Evolutionary conservation across 2,113 vertebrate species (phyloP).

Genomic region (Psephotus haematonotus): DNA sequence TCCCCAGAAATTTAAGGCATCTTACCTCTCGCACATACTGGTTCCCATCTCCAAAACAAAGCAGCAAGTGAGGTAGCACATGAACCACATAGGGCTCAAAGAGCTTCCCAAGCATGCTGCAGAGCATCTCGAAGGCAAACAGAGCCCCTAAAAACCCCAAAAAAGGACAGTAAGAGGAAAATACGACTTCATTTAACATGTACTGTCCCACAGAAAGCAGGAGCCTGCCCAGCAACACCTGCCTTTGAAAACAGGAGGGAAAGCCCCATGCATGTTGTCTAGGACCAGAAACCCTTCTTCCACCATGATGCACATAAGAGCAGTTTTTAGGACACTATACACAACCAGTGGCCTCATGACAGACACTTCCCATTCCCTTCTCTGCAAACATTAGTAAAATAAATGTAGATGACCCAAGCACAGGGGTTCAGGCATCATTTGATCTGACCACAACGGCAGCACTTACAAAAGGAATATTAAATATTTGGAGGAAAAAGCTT

Average conservation of each 20-base stretch:
- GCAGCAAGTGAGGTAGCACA: constrained; percentile 92
- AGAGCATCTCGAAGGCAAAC: constrained; percentile 99
- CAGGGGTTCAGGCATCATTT: background rate
- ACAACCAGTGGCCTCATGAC: background rate
- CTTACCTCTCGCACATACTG: constrained; percentile 97
- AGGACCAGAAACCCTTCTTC: background rate
- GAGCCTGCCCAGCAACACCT: background rate
- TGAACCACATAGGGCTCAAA: constrained; percentile 98
- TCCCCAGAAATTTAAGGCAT: background rate
- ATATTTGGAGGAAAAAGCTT: background rate
- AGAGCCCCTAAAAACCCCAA: constrained; percentile 81
- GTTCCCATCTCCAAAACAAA: constrained; percentile 98
- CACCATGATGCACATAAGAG: background rate
- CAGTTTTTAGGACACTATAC: background rate
- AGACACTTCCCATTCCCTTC: background rate
- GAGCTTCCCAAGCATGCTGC: constrained; percentile 96
- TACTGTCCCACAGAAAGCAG: background rate
- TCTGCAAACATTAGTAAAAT: background rate
- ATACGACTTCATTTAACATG: background rate
- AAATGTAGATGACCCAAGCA: background rate
- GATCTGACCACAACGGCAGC: background rate
- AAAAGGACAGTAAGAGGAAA: background rate
- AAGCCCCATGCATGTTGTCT: accelerated
- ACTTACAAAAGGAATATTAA: background rate
- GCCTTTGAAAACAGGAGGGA: background rate